Conservation (phyloP, 2,113 vertebrate species). For the Sporophila hypoxantha region DNA sequence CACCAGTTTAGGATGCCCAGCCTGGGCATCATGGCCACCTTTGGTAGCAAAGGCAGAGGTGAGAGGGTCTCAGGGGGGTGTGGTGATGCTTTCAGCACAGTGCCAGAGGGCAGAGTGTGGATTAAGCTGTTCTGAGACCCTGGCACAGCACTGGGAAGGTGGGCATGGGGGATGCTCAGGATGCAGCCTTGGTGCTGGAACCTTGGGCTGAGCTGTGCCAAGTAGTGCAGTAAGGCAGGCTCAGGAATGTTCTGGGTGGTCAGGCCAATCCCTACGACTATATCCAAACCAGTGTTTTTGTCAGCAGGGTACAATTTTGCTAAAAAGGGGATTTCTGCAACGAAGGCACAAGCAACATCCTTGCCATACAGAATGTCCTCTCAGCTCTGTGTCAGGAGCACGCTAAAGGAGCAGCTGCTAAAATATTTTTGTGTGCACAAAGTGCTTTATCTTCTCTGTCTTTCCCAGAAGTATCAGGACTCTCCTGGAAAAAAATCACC, state of each 20-base stretch:
- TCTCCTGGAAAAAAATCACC: background rate
- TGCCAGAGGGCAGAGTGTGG: fast-evolving
- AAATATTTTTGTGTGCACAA: background rate
- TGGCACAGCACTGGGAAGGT: background rate
- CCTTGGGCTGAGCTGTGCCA: background rate
- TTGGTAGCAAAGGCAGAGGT: background rate
- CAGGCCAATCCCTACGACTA: background rate
- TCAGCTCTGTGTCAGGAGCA: fast-evolving
- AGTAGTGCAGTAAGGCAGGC: fast-evolving
- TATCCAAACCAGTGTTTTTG: background rate
- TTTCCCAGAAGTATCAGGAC: background rate
- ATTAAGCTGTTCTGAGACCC: background rate
- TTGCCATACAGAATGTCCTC: background rate
- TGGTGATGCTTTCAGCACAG: fast-evolving
- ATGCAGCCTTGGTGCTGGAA: background rate
- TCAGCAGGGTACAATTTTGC: background rate
- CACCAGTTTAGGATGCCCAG: background rate
- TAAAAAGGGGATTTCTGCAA: background rate
- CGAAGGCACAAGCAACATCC: background rate
- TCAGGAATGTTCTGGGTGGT: fast-evolving
- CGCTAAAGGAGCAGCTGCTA: background rate
- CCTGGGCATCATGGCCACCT: background rate
- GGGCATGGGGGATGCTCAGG: fast-evolving
- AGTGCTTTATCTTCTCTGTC: background rate
- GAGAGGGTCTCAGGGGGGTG: background rate